These are phyloP conservation scores for Collichthys lucidus DNA, from an alignment of 2,113 vertebrate genomes.

Conservation along the genomic window DNA sequence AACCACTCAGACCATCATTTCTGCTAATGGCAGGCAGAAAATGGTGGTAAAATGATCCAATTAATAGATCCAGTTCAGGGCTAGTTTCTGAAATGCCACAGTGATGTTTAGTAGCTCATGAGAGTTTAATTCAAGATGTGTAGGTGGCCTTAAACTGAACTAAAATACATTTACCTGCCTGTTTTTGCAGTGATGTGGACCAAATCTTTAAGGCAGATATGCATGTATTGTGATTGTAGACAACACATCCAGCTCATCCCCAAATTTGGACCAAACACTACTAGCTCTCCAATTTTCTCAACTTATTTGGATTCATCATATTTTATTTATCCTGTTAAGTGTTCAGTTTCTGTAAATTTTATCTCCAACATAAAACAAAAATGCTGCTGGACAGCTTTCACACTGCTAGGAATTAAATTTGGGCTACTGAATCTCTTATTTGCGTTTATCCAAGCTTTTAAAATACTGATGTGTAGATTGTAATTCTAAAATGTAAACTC, in stretches of 20 bases:
- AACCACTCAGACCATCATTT: slow-evolving; percentile 6
- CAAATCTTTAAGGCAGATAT: not conserved
- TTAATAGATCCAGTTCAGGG: slow-evolving; percentile 12
- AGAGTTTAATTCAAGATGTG: not conserved
- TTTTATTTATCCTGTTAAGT: not conserved
- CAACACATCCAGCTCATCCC: not conserved
- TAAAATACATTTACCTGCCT: not conserved
- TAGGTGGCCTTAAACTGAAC: not conserved
- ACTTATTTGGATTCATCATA: not conserved
- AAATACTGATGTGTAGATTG: not conserved
- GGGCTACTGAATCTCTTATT: not conserved
- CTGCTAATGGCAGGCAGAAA: slow-evolving; percentile 13
- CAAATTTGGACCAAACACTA: not conserved
- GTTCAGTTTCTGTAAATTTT: not conserved
- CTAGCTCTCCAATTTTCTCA: not conserved
- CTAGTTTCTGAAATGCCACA: slow-evolving; percentile 5
- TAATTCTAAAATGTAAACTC: not conserved
- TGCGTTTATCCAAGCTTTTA: not conserved
- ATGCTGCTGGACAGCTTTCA: not conserved
- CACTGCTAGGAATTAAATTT: not conserved
- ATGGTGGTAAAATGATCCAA: slow-evolving; percentile 21
- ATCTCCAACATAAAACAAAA: not conserved
- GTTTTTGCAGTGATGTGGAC: not conserved
- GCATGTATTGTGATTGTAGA: no score
- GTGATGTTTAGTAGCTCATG: not conserved